Conservation (phyloP, 2,797 vertebrate species). For the Chloroceryle inda region DNA sequence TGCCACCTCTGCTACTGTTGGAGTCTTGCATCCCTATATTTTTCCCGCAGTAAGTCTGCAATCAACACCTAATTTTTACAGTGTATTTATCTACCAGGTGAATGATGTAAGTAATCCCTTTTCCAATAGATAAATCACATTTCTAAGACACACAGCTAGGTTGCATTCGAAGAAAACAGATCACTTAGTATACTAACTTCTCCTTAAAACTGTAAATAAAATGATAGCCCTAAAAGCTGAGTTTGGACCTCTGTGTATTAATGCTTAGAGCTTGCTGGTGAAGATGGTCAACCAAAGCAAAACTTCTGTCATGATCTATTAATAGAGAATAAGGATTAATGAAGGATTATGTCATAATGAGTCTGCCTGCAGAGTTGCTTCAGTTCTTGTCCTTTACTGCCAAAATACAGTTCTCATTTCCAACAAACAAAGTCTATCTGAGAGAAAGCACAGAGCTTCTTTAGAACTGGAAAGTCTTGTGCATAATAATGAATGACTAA, state of each 20-base stretch:
- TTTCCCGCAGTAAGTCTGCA: not conserved
- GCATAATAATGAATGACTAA: conserved; percentile 91
- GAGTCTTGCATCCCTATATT: not conserved
- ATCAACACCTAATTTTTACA: not conserved
- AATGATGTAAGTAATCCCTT: not conserved
- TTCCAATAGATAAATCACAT: not conserved
- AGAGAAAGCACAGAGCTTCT: conserved; percentile 89
- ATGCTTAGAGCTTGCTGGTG: conserved; percentile 47
- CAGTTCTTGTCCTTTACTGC: conserved; percentile 83
- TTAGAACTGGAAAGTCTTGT: conserved; percentile 86
- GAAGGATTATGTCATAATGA: conserved; percentile 91
- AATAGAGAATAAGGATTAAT: conserved; percentile 88
- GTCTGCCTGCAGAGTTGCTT: conserved; percentile 82
- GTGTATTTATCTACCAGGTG: conserved; percentile 31
- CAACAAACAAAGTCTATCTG: conserved; percentile 92
- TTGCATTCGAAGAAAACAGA: not conserved
- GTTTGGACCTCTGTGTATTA: conserved; percentile 48
- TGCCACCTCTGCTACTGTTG: not conserved
- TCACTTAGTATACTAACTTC: not conserved
- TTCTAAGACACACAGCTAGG: not conserved
- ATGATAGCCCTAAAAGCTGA: conserved; percentile 21
- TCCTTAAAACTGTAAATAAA: conserved; percentile 42
- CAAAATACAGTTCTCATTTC: conserved; percentile 92
- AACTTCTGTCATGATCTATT: conserved; percentile 87
- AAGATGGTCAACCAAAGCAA: conserved; percentile 80